Conservation (phyloP, 2,888 invertebrate species). For the Hecatera dysodea region DNA sequence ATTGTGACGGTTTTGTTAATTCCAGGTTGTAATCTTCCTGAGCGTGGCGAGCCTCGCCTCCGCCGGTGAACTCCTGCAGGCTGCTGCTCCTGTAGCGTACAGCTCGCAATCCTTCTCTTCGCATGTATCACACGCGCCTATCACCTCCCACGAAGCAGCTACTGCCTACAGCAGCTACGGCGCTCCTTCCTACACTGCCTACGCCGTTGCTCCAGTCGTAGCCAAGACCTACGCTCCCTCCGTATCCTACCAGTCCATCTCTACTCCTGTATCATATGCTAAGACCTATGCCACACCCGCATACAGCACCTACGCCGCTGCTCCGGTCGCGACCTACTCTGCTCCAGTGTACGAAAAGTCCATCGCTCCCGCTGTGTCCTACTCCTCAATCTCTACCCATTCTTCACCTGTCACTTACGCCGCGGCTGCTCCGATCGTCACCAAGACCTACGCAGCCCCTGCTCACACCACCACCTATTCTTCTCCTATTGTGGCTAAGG, state of each 20-base stretch:
- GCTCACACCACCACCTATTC: slow-evolving; percentile 65
- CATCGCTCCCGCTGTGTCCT: slow-evolving; percentile 77
- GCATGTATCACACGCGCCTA: slow-evolving; percentile 62
- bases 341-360: slow-evolving; percentile 78
- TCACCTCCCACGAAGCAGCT: slow-evolving; percentile 56
- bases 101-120: slow-evolving; percentile 62
- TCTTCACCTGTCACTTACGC: slow-evolving; percentile 82
- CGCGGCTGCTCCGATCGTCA: slow-evolving; percentile 68
- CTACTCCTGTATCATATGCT: slow-evolving; percentile 77
- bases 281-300: slow-evolving; percentile 72
- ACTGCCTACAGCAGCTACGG: slow-evolving; percentile 80
- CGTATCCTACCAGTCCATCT: slow-evolving; percentile 71
- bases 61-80: slow-evolving; percentile 90
- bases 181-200: slow-evolving; percentile 76
- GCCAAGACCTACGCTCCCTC: slow-evolving; percentile 76
- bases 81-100: slow-evolving; percentile 79
- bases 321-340: slow-evolving; percentile 71
- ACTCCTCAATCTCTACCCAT: slow-evolving; percentile 80
- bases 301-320: slow-evolving; percentile 76
- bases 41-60: slow-evolving; percentile 91
- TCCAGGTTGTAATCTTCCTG: slow-evolving; percentile 88
- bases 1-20: not conserved
- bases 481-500: slow-evolving; percentile 80
- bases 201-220: slow-evolving; percentile 80
- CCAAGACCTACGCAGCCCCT: slow-evolving; percentile 72